These are phyloP conservation scores for Drosophila dives DNA, from an alignment of 2,888 invertebrate genomes.

Conservation along the genomic window DNA sequence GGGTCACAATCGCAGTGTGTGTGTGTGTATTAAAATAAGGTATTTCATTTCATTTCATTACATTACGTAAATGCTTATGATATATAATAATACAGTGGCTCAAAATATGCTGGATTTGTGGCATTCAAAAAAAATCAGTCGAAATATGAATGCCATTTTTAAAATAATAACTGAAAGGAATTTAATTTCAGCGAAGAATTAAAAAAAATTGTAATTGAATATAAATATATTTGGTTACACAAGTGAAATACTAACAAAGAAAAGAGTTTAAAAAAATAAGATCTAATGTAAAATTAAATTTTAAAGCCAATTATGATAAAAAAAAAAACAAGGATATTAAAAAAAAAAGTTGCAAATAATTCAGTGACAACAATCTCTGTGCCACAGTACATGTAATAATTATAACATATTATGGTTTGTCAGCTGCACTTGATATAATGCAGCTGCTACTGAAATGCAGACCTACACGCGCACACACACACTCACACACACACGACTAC, in stretches of 20 bases:
- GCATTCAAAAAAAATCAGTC: background rate
- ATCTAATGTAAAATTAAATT: too few species aligned
- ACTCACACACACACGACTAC: background rate
- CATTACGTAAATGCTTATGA: constrained; percentile 46
- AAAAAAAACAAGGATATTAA: background rate
- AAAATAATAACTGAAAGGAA: background rate
- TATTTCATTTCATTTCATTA: constrained; percentile 58
- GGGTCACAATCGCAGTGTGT: constrained; percentile 21
- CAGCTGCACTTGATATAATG: constrained; percentile 45
- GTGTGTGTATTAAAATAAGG: constrained; percentile 42
- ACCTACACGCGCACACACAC: background rate
- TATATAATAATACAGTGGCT: constrained; percentile 36
- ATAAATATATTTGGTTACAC: background rate
- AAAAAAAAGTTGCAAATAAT: background rate
- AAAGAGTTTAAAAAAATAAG: background rate
- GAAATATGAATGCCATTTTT: background rate
- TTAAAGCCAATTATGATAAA: background rate
- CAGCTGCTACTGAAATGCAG: constrained; percentile 15
- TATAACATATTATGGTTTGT: constrained; percentile 53
- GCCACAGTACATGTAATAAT: constrained; percentile 49
- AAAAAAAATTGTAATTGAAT: background rate
- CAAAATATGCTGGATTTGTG: background rate
- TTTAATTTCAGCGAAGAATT: background rate
- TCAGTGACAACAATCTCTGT: background rate
- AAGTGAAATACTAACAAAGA: background rate